phyloP scores from a whole-genome alignment of 1,140 invertebrate genomes.

The Temnothorax longispinosus region DNA sequence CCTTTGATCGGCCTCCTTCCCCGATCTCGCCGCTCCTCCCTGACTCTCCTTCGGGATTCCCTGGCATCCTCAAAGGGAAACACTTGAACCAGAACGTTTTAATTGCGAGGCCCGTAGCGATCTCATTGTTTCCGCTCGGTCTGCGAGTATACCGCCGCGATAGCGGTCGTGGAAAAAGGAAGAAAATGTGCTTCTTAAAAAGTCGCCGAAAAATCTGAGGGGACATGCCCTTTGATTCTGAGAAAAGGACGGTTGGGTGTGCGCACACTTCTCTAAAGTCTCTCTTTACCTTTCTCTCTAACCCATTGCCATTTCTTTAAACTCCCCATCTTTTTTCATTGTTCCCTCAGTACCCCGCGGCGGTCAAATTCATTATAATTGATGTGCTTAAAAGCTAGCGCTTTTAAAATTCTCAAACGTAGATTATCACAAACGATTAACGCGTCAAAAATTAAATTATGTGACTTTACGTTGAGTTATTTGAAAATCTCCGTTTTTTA shows the following conservation, averaged over 20 bases:
- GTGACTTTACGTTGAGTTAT: background rate
- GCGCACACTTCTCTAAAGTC: slow-evolving; percentile 55
- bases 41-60: slow-evolving; percentile 75
- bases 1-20: slow-evolving; percentile 81
- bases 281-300: slow-evolving; percentile 40
- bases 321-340: slow-evolving; percentile 36
- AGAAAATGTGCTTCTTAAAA: slow-evolving; percentile 74
- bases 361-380: slow-evolving; percentile 78
- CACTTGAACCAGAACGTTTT: slow-evolving; percentile 84
- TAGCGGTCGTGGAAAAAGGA: slow-evolving; percentile 55
- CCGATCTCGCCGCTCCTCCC: slow-evolving; percentile 66
- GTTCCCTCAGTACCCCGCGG: slow-evolving; percentile 27
- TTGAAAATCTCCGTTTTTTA: background rate
- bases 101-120: slow-evolving; percentile 81
- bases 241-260: slow-evolving; percentile 70
- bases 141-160: slow-evolving; percentile 70
- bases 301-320: slow-evolving; percentile 63
- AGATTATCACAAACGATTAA: background rate
- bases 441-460: background rate
- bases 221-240: slow-evolving; percentile 76
- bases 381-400: slow-evolving; percentile 57
- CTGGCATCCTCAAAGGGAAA: slow-evolving; percentile 81
- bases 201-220: slow-evolving; percentile 69
- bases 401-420: slow-evolving; percentile 30
- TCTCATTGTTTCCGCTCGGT: slow-evolving; percentile 82